phyloP scores from a whole-genome alignment of 1,140 invertebrate species.

The Orius laevigatus region DNA sequence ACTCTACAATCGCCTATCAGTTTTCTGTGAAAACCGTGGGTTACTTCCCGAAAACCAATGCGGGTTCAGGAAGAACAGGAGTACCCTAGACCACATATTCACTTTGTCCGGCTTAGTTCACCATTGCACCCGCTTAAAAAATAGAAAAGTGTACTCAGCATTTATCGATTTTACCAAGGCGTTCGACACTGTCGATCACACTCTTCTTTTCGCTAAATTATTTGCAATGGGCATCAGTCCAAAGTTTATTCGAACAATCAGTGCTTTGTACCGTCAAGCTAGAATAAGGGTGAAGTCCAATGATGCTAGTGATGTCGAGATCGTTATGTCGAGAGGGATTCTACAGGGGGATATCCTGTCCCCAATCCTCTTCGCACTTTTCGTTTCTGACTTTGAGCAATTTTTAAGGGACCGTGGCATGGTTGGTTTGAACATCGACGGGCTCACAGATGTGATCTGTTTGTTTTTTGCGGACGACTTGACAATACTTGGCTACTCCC shows the following conservation, averaged over 20 bases:
- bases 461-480: slow-evolving; percentile 20
- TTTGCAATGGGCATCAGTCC: slow-evolving; percentile 15
- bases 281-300: slow-evolving; percentile 16
- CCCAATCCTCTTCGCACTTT: slow-evolving; percentile 16
- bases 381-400: slow-evolving; percentile 17
- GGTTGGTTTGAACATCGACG: not conserved
- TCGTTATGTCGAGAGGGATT: slow-evolving; percentile 18
- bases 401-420: not conserved
- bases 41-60: not conserved
- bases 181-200: slow-evolving; percentile 20
- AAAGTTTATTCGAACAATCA: slow-evolving; percentile 16
- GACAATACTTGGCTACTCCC: slow-evolving; percentile 10
- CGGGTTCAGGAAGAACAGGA: not conserved
- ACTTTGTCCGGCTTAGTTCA: not conserved
- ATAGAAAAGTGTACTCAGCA: slow-evolving; percentile 14
- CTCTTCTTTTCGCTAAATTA: slow-evolving; percentile 18
- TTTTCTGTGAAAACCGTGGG: not conserved
- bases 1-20: not conserved
- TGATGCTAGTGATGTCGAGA: not conserved
- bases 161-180: slow-evolving; percentile 21
- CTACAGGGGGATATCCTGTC: slow-evolving; percentile 19
- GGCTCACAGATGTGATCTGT: slow-evolving; percentile 2
- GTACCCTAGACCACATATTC: not conserved
- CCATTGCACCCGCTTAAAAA: not conserved
- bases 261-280: slow-evolving; percentile 14